Conservation (phyloP, 2,888 invertebrate genomes). For the Archips crataeganus region DNA sequence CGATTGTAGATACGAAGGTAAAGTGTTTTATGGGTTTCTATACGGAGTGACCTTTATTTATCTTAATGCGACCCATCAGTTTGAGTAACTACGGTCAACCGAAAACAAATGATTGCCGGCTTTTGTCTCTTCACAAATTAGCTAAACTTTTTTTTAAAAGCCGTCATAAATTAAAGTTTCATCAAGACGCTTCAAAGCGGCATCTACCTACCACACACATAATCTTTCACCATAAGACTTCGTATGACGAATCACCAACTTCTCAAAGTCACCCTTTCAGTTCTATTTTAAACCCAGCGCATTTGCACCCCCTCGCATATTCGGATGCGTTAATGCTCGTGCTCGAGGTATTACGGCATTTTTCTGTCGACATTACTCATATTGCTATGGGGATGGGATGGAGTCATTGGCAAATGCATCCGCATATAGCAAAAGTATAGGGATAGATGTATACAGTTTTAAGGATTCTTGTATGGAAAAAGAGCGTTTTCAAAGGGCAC, state of each 20-base stretch:
- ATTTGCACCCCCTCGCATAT: constrained; percentile 76
- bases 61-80: constrained; percentile 27
- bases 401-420: constrained; percentile 43
- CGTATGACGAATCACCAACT: constrained; percentile 50
- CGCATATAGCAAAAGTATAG: constrained; percentile 3
- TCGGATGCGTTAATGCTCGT: constrained; percentile 73
- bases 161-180: too few relatives aligned
- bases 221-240: constrained; percentile 55
- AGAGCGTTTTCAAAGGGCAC: too few relatives aligned
- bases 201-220: constrained; percentile 37
- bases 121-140: neutral
- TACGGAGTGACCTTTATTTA: constrained; percentile 34
- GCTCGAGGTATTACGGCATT: constrained; percentile 67
- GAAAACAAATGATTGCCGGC: neutral
- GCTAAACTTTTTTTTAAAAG: neutral
- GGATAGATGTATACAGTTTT: neutral
- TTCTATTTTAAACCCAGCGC: constrained; percentile 67
- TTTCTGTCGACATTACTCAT: constrained; percentile 72
- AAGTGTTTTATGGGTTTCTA: constrained; percentile 43
- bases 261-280: constrained; percentile 60
- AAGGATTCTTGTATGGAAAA: too few relatives aligned
- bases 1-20: constrained; percentile 47
- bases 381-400: constrained; percentile 49
- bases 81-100: constrained; percentile 32
- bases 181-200: constrained; percentile 1